Base-by-base conservation (phyloP, 2,113 vertebrate genomes). In the Plestiodon gilberti region DNA sequence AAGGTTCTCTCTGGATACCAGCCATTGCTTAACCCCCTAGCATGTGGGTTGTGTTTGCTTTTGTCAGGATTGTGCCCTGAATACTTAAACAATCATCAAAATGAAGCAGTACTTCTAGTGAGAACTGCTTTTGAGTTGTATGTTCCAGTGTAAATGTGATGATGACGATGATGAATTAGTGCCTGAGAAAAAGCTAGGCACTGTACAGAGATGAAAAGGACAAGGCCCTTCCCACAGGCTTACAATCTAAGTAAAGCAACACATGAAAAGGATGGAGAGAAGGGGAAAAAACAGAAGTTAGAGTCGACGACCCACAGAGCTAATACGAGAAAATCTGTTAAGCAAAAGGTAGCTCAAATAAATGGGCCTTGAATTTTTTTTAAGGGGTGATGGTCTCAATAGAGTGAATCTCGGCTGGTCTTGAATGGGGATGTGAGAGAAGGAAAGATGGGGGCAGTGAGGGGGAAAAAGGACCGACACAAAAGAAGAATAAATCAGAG, bases 51-150 rank as follows among this genome's bases (percentile, higher is more conserved):
- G 14, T 78, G 33, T 30, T 74, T 35, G 40, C 25, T 70, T 78
- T 35, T 81, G 40, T 71, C 67, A 67, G 43, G 43, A 55, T 55
- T 33, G 61, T 28, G 48, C 25, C 35, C 10, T 64, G 64, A 89
- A 86, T 90, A 86, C 95, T 94, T 92, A 84, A 87, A 23, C 81
- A 80, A 84, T 87, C 74, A 88, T 86, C 89, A 69, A 87, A 48
- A 52, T 20, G 3, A 65, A 14, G 22, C 70, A 0, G 0, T 78
- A 78, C 59, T 65, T 30, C n/a, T 77, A 57, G 64, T 3, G 67
- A 75, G 23, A 71, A 78, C 75, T n/a, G 61, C 91, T 88, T 87
- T 88, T 79, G 40, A 6, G 57, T 91, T 78, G 0, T 0, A 0
- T 88, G 23, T 89, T 28, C 55, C 65, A 79, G 35, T 61, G 38